Percentiles rank a stretch among this genome's conserved stretches.
Evolutionary conservation across 2,888 invertebrate species (phyloP).

Genomic region (Philereme transversata): DNA sequence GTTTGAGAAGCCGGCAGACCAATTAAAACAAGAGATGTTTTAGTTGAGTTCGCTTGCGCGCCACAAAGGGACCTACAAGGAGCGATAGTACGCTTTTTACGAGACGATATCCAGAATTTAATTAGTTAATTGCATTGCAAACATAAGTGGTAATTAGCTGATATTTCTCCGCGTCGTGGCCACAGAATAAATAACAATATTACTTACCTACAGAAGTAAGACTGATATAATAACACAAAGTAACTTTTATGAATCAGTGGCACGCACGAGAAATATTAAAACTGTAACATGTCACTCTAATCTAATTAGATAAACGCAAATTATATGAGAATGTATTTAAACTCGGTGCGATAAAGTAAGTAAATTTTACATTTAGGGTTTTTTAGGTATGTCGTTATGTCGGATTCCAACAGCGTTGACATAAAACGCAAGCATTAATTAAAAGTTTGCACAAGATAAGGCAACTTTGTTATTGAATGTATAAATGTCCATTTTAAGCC

Average conservation of each 20-base stretch:
- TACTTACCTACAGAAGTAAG: neutral
- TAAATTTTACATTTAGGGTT: neutral
- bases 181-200: conserved; percentile 7
- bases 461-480: conserved; percentile 63
- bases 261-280: too few species aligned
- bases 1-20: conserved; percentile 17
- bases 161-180: conserved; percentile 21
- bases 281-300: too few species aligned
- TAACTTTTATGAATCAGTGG: too few species aligned
- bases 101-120: conserved; percentile 34
- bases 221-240: neutral
- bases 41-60: conserved; percentile 17
- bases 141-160: conserved; percentile 30
- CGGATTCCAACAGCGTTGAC: conserved; percentile 20
- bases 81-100: conserved; percentile 32
- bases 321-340: neutral
- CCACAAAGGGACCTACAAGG: conserved; percentile 26
- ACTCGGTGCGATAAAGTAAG: neutral
- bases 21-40: conserved; percentile 32
- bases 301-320: too few species aligned
- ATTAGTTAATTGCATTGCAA: conserved; percentile 37
- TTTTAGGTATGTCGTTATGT: neutral
- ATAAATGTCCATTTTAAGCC: conserved; percentile 54
- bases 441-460: conserved; percentile 58
- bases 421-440: conserved; percentile 54